Evolutionary conservation across 2,113 vertebrate species (phyloP).

Genomic region (Dasyornis broadbenti): DNA sequence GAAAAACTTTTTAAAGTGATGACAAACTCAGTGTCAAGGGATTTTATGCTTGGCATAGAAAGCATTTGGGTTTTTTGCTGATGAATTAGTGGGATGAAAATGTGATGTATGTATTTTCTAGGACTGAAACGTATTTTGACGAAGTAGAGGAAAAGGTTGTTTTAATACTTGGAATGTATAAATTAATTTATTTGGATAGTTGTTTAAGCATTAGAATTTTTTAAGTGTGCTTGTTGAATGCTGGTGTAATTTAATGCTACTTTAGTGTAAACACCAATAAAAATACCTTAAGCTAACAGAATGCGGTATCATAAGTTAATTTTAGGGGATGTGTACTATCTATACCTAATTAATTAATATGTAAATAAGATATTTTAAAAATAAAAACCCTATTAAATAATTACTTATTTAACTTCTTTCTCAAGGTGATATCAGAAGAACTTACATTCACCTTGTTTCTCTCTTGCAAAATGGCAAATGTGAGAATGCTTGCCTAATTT

Average conservation of each 20-base stretch:
- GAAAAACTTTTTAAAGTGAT: not conserved
- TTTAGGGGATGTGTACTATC: not conserved
- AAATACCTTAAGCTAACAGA: not conserved
- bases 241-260: not conserved
- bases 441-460: not conserved
- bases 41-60: not conserved
- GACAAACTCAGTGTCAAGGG: not conserved
- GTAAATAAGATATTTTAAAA: not conserved
- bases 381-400: not conserved
- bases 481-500: not conserved
- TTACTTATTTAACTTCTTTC: not conserved
- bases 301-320: not conserved
- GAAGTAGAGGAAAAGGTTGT: not conserved
- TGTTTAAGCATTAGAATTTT: not conserved
- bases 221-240: not conserved
- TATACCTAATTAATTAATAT: not conserved
- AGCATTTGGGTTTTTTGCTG: not conserved
- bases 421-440: not conserved
- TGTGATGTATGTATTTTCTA: not conserved
- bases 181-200: not conserved
- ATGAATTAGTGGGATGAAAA: not conserved
- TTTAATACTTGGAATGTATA: not conserved
- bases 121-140: not conserved
- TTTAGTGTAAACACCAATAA: not conserved
- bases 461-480: not conserved